These are phyloP conservation scores for Aplocera efformata DNA, from an alignment of 2,888 invertebrate genomes.

Conservation along the genomic window DNA sequence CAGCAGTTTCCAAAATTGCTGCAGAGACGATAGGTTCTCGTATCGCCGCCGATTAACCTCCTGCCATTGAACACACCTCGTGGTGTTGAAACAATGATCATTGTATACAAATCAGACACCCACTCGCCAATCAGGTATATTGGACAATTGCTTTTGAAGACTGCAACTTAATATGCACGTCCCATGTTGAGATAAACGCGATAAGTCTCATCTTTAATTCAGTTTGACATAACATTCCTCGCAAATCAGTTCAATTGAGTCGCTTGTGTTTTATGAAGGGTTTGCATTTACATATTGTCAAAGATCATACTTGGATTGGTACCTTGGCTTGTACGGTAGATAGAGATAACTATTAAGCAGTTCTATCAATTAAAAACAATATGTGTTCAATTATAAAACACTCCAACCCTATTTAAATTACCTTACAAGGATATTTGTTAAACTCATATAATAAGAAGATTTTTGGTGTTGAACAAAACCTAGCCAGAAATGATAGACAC, in stretches of 20 bases:
- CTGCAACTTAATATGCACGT: constrained; percentile 28
- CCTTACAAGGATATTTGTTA: too few relatives aligned
- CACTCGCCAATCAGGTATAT: constrained; percentile 25
- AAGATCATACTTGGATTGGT: too few relatives aligned
- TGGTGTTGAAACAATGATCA: constrained; percentile 67
- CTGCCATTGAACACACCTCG: constrained; percentile 28
- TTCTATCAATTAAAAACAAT: too few relatives aligned
- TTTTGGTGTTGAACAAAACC: too few relatives aligned
- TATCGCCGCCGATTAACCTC: constrained; percentile 46
- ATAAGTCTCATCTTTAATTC: constrained; percentile 28
- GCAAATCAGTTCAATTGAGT: not conserved
- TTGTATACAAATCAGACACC: constrained; percentile 72
- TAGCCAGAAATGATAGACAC: too few relatives aligned
- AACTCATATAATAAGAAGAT: too few relatives aligned
- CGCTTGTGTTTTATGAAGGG: not conserved
- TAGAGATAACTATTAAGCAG: too few relatives aligned
- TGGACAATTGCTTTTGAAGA: constrained; percentile 29
- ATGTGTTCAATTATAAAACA: too few relatives aligned
- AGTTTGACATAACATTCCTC: constrained; percentile 6
- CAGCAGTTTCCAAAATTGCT: too few relatives aligned
- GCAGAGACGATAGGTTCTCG: constrained; percentile 29
- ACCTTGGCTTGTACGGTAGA: too few relatives aligned
- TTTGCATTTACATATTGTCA: too few relatives aligned
- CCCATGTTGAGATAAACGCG: constrained; percentile 15
- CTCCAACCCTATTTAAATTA: too few relatives aligned